Evolutionary conservation across 2,113 vertebrate species (phyloP).

Genomic region (Alligator sinensis): DNA sequence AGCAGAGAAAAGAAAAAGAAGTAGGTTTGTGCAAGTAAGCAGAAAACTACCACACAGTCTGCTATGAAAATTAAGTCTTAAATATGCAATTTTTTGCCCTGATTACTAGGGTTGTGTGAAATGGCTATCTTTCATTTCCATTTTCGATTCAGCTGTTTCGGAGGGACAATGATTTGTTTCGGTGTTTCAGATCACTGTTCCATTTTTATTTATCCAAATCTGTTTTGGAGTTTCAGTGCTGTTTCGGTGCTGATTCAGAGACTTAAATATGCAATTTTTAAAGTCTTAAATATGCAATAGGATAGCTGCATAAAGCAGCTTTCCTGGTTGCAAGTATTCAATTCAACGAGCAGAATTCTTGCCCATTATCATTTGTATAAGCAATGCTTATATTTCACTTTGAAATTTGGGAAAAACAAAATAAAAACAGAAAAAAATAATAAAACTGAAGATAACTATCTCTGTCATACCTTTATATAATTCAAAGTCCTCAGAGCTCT

Average conservation of each 20-base stretch:
- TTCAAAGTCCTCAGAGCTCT: not conserved
- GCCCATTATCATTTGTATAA: not conserved
- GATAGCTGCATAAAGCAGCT: not conserved
- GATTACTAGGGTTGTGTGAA: too few relatives aligned
- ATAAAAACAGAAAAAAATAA: not conserved
- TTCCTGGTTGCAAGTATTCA: not conserved
- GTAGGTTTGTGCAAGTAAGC: not conserved
- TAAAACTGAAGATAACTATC: not conserved
- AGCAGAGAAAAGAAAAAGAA: not conserved
- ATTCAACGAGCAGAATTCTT: not conserved
- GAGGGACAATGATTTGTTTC: too few relatives aligned
- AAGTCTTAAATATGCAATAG: not conserved
- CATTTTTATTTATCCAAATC: too few relatives aligned
- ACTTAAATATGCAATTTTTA: too few relatives aligned
- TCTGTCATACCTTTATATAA: not conserved
- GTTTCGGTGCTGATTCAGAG: too few relatives aligned
- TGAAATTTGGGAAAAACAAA: not conserved
- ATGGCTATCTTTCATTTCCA: too few relatives aligned
- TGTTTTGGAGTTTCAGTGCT: too few relatives aligned
- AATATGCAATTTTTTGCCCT: not conserved
- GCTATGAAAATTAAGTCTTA: not conserved
- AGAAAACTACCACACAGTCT: not conserved
- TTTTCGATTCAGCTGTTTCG: too few relatives aligned
- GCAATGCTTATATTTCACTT: not conserved
- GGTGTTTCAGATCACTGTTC: too few relatives aligned